These are phyloP conservation scores for Tetrax tetrax DNA, from an alignment of 2,113 vertebrate species.

Conservation along the genomic window DNA sequence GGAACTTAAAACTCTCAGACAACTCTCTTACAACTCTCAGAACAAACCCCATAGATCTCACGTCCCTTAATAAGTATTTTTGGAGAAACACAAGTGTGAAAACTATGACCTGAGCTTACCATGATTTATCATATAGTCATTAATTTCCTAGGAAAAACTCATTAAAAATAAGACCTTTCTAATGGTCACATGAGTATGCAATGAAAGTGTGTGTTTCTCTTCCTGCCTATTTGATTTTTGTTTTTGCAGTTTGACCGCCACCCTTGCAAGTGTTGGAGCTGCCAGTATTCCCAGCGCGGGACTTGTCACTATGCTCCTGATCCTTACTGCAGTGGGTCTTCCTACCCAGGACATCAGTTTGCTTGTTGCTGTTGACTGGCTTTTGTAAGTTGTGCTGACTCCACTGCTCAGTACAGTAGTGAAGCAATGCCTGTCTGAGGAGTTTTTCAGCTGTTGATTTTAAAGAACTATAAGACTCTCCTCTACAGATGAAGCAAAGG, in stretches of 20 bases:
- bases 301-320: slow-evolving; percentile 97
- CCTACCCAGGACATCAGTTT: slow-evolving; percentile 98
- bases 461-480: background rate
- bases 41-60: background rate
- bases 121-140: background rate
- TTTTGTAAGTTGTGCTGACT: slow-evolving; percentile 86
- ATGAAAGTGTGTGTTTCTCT: background rate
- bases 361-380: slow-evolving; percentile 98
- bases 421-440: background rate
- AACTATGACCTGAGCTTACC: background rate
- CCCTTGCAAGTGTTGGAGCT: slow-evolving; percentile 94
- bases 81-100: background rate
- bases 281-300: slow-evolving; percentile 98
- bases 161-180: background rate
- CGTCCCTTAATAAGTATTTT: background rate
- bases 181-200: background rate
- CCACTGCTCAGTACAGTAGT: background rate
- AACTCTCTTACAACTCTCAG: background rate
- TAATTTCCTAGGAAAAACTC: background rate
- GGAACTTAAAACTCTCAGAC: background rate
- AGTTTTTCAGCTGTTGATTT: background rate
- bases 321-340: slow-evolving; percentile 95
- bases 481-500: background rate
- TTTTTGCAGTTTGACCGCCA: slow-evolving; percentile 90
- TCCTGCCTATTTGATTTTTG: slow-evolving; percentile 6